Evolutionary conservation across 2,113 vertebrate genomes (phyloP).

Genomic region (Narcine bancroftii): DNA sequence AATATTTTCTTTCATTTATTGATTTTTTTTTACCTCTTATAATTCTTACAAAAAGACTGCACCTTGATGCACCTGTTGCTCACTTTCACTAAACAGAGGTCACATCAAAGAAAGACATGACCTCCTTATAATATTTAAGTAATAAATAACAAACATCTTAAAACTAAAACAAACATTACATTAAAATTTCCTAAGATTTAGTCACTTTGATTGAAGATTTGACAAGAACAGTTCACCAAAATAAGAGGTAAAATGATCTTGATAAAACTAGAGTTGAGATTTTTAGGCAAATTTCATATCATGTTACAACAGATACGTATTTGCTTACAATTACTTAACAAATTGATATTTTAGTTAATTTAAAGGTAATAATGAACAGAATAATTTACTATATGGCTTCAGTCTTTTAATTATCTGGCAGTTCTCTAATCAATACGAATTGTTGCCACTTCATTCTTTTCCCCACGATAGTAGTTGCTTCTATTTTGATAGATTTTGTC

Average conservation of each 20-base stretch:
- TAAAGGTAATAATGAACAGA: slow-evolving; percentile 27
- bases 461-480: slow-evolving; percentile 29
- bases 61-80: slow-evolving; percentile 24
- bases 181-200: slow-evolving; percentile 36
- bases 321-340: slow-evolving; percentile 1
- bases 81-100: slow-evolving; percentile 27
- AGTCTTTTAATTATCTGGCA: background rate
- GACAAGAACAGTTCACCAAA: slow-evolving; percentile 34
- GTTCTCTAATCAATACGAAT: slow-evolving; percentile 9
- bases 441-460: slow-evolving; percentile 36
- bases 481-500: slow-evolving; percentile 2
- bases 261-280: slow-evolving; percentile 27
- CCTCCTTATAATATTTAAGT: slow-evolving; percentile 9
- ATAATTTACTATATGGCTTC: background rate
- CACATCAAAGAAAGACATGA: slow-evolving; percentile 17
- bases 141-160: slow-evolving; percentile 35
- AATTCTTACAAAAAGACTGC: background rate
- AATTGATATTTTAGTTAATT: slow-evolving; percentile 1
- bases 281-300: slow-evolving; percentile 10
- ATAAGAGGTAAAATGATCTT: slow-evolving; percentile 30
- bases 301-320: slow-evolving; percentile 1
- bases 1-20: slow-evolving; percentile 10
- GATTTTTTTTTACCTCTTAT: slow-evolving; percentile 27
- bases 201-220: slow-evolving; percentile 35
- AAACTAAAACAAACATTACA: slow-evolving; percentile 35